phyloP scores from a whole-genome alignment of 2,888 invertebrate genomes.

The Atrina japonica region DNA sequence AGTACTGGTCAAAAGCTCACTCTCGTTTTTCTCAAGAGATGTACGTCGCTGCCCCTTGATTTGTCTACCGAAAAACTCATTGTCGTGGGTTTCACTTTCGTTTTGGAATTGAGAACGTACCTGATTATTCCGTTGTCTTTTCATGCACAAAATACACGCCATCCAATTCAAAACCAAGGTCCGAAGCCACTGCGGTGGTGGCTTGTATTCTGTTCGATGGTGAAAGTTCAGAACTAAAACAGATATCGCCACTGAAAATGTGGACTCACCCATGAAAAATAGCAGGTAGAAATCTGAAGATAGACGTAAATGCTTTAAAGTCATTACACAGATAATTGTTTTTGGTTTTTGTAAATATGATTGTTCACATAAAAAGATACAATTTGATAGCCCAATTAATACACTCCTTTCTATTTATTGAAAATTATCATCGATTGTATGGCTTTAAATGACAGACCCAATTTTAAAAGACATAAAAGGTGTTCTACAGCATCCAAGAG shows the following conservation, averaged over 20 bases:
- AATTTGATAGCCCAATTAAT: too few species aligned
- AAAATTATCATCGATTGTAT: too few species aligned
- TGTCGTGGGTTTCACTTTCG: not conserved
- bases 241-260: slow-evolving; percentile 43
- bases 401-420: too few species aligned
- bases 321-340: not conserved
- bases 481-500: too few species aligned
- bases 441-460: too few species aligned
- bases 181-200: slow-evolving; percentile 41
- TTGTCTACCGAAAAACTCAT: not conserved
- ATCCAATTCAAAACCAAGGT: slow-evolving; percentile 38
- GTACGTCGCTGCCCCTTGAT: not conserved
- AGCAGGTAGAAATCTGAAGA: slow-evolving; percentile 47
- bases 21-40: too few species aligned
- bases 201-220: slow-evolving; percentile 44
- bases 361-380: too few species aligned
- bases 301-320: not conserved
- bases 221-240: slow-evolving; percentile 48
- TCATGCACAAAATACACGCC: slow-evolving; percentile 38
- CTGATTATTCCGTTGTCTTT: not conserved
- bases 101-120: not conserved
- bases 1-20: too few species aligned
- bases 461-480: too few species aligned
- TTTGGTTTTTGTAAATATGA: too few species aligned
- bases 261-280: slow-evolving; percentile 47